These are phyloP conservation scores for Pseudochaenichthys georgianus DNA, from an alignment of 2,797 vertebrate genomes.

Conservation along the genomic window DNA sequence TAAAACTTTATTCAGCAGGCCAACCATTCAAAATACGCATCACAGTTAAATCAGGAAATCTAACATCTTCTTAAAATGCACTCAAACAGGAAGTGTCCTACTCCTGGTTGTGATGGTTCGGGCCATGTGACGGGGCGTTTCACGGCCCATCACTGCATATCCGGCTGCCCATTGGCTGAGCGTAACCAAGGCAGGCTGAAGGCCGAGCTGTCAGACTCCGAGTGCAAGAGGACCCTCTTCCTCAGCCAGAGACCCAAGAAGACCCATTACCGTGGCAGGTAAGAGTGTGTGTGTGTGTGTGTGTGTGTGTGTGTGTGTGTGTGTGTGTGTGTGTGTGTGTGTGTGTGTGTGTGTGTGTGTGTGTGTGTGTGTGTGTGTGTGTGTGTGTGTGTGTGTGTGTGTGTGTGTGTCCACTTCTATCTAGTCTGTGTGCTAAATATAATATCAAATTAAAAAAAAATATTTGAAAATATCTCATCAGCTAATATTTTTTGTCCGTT, in stretches of 20 bases:
- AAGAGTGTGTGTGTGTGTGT: conserved; percentile 38
- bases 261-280: conserved; percentile 95
- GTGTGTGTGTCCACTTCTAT: too few species aligned
- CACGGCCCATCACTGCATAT: conserved; percentile 98
- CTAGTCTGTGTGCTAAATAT: too few species aligned
- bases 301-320: not conserved
- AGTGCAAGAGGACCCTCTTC: conserved; percentile 91
- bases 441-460: too few species aligned
- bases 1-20: not conserved
- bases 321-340: too few species aligned
- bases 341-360: too few species aligned
- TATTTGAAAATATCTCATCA: too few species aligned
- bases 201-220: conserved; percentile 91
- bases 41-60: not conserved
- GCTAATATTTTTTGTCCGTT: too few species aligned
- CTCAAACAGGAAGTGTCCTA: conserved; percentile 95
- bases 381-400: too few species aligned
- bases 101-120: conserved; percentile 96
- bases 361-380: too few species aligned
- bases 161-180: conserved; percentile 96
- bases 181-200: conserved; percentile 95
- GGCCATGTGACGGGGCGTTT: conserved; percentile 98
- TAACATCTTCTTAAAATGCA: not conserved
- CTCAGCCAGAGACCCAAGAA: conserved; percentile 94
- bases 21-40: not conserved